These are phyloP conservation scores for Diadumene lineata DNA, from an alignment of 92 coral and sea anemone species.

Conservation along the genomic window DNA sequence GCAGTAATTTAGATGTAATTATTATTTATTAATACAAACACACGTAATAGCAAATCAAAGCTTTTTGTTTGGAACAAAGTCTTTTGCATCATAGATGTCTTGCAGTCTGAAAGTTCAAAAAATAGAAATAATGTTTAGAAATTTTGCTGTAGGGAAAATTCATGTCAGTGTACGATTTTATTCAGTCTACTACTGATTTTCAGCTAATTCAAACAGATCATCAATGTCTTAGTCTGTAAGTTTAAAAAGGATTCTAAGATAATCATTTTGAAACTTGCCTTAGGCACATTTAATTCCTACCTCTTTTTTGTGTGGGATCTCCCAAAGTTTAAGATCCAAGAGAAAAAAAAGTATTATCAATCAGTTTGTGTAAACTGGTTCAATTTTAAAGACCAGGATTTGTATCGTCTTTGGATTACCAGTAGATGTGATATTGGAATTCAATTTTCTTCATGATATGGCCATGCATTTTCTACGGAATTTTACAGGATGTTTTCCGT, in stretches of 20 bases:
- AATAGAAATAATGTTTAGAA: too few relatives aligned
- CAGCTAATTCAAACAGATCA: too few relatives aligned
- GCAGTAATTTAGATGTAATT: neutral
- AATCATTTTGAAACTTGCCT: neutral
- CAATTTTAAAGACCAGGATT: neutral
- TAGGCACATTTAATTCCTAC: neutral
- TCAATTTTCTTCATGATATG: neutral
- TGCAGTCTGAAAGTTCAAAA: neutral
- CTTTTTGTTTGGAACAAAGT: neutral
- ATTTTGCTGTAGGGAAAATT: too few relatives aligned
- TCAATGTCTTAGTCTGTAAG: too few relatives aligned
- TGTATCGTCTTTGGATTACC: neutral
- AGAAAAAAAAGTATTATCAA: too few relatives aligned
- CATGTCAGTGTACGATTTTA: too few relatives aligned
- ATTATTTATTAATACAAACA: neutral
- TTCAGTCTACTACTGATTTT: too few relatives aligned
- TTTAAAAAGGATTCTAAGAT: too few relatives aligned
- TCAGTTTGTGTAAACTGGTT: too few relatives aligned
- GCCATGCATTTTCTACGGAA: neutral
- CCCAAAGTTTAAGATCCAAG: neutral
- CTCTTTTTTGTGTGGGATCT: neutral
- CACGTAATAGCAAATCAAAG: neutral
- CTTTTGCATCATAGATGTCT: neutral
- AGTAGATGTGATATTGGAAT: neutral
- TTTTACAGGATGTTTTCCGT: conserved; percentile 3